Base-by-base conservation (phyloP, 2,888 invertebrate species). In the Drosophila paucipuncta region DNA sequence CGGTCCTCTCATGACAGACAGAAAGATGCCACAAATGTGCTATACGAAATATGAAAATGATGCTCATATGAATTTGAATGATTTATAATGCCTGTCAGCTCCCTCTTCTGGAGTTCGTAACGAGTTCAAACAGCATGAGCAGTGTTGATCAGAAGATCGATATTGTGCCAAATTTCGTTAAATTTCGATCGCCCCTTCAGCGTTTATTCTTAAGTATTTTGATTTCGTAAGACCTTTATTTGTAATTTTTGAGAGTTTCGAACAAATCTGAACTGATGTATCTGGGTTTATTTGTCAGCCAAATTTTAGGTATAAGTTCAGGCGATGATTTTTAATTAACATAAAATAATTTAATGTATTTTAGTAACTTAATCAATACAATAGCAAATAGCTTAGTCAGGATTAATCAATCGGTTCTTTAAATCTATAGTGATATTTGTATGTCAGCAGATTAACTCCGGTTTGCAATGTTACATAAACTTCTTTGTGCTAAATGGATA, bases 41-140 rank as follows among this genome's bases (percentile, higher is more conserved):
- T 64, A 68, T 68, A 68, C 58, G 54, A 62, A 52, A 68, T 63
- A 62, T 62, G 68, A 60, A 59, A 74, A 74, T 61, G 59, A 55
- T 52, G 39, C 57, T 66, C 53, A 69, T 59, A 50, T 76, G 72
- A 49, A 76, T 66, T 76, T 80, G 78, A 74, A 83, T 76, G 72
- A 85, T 78, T 83, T 71, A 76, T 68, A 85, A 78, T 82, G 70
- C 55, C 47, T 85, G 85, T 85, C 84, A 78, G 72, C 63, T 75
- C 37, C 52, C 50, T 59, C 28, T 39, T 55, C 18, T 47, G 25
- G n/a, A 47, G 59, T 31, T 25, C 49, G 31, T 18, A 41, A 30
- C n/a, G 13, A 35, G 10, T 16, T 47, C 31, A 31, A n/a, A 41
- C 41, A 13, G 52, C 6, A 22, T 31, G 30, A 50, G 28, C 35